Percentiles rank a stretch among this genome's conserved stretches.
These are phyloP conservation scores for Caenorhabditis elegans DNA, from an alignment of 1,140 invertebrate species.

Conservation along the genomic window DNA sequence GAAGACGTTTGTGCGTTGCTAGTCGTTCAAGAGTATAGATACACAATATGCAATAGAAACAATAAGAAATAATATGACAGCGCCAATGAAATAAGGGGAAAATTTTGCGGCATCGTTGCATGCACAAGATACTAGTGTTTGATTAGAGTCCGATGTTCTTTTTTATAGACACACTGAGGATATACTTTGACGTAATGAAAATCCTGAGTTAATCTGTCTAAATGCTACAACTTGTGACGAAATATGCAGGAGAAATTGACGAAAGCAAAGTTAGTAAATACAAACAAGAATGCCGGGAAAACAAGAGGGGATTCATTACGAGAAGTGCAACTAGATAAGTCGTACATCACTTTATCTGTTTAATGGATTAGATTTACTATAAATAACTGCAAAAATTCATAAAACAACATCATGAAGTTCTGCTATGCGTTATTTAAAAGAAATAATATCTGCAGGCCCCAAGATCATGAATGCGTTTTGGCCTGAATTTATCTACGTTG, in stretches of 20 bases:
- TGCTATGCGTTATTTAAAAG: no score
- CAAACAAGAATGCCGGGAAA: not conserved
- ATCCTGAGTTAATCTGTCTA: not conserved
- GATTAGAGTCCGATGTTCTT: not conserved
- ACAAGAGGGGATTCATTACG: no score
- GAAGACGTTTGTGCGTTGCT: not conserved
- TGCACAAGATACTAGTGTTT: not conserved
- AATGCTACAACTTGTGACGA: not conserved
- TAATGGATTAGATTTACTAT: no score
- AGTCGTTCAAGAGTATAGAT: not conserved
- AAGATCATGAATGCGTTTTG: no score
- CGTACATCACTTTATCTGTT: no score
- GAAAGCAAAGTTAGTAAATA: not conserved
- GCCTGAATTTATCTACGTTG: no score
- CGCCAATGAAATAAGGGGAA: not conserved
- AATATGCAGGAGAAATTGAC: not conserved
- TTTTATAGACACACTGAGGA: slow-evolving; percentile 6
- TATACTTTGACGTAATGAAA: not conserved
- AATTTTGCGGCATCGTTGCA: not conserved
- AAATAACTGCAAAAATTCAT: no score
- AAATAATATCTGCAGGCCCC: no score
- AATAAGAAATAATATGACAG: not conserved
- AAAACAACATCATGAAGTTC: no score
- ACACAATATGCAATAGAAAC: not conserved
- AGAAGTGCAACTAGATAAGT: no score